Evolutionary conservation across 2,888 invertebrate genomes (phyloP).

Genomic region (Teinopalpus imperialis): DNA sequence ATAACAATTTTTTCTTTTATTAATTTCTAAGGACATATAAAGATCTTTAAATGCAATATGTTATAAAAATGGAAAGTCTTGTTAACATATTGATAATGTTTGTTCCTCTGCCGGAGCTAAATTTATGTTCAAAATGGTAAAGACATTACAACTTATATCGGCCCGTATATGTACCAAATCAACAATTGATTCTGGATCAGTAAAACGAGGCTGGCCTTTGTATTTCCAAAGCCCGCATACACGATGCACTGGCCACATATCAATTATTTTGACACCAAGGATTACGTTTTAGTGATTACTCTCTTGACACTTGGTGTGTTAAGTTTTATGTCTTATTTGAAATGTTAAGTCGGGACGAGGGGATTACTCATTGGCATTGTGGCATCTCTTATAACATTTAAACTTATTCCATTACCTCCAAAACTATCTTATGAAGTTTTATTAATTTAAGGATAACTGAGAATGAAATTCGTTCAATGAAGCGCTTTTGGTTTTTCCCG

Average conservation of each 20-base stretch:
- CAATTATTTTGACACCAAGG: constrained; percentile 72
- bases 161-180: constrained; percentile 55
- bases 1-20: no score
- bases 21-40: no score
- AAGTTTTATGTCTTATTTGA: constrained; percentile 65
- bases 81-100: no score
- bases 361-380: constrained; percentile 27
- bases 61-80: no score
- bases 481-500: no score
- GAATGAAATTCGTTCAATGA: no score
- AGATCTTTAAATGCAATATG: no score
- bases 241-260: constrained; percentile 65
- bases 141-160: constrained; percentile 34
- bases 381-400: constrained; percentile 10
- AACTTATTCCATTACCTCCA: no score
- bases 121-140: constrained; percentile 14
- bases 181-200: constrained; percentile 60
- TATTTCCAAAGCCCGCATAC: constrained; percentile 67
- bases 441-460: no score
- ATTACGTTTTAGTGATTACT: constrained; percentile 58
- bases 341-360: constrained; percentile 35
- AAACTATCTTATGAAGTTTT: no score
- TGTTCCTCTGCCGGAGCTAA: background rate
- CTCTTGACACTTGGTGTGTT: constrained; percentile 69
- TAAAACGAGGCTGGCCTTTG: constrained; percentile 49